phyloP scores from a whole-genome alignment of 2,888 invertebrate species.

The Caenorhabditis sp. region DNA sequence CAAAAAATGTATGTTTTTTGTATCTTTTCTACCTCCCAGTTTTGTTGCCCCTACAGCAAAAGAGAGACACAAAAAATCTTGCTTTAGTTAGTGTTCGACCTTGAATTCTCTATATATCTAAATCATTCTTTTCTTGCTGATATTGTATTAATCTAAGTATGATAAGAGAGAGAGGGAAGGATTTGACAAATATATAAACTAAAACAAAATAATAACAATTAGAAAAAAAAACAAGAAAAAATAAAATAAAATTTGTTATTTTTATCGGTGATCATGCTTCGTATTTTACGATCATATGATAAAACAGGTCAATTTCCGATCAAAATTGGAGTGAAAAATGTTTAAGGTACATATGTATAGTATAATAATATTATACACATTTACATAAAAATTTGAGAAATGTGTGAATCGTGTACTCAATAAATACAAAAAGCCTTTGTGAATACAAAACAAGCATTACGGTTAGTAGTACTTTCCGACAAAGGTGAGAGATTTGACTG shows the following conservation, averaged over 20 bases:
- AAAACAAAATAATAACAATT: background rate
- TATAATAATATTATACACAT: background rate
- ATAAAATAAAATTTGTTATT: slow-evolving; percentile 4
- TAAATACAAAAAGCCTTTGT: too few relatives aligned
- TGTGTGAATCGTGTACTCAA: too few relatives aligned
- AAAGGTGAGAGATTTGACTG: too few relatives aligned
- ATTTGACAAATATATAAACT: background rate
- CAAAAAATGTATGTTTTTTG: background rate
- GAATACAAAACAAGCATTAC: too few relatives aligned
- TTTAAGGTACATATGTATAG: background rate
- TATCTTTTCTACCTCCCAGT: background rate
- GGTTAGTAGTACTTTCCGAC: too few relatives aligned
- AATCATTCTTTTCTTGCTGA: background rate
- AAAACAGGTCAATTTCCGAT: slow-evolving; percentile 18
- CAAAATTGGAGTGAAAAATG: slow-evolving; percentile 1
- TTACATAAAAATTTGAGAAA: too few relatives aligned
- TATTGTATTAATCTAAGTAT: background rate
- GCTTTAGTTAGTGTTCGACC: slow-evolving; percentile 1
- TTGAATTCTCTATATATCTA: slow-evolving; percentile 1
- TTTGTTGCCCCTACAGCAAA: background rate
- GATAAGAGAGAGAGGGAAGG: slow-evolving; percentile 7
- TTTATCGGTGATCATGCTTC: background rate
- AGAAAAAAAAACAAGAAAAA: slow-evolving; percentile 1
- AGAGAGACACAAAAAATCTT: slow-evolving; percentile 4
- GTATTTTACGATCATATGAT: slow-evolving; percentile 3